Conservation (phyloP, 23 tunicate genomes). For the Oikopleura dioica region DNA sequence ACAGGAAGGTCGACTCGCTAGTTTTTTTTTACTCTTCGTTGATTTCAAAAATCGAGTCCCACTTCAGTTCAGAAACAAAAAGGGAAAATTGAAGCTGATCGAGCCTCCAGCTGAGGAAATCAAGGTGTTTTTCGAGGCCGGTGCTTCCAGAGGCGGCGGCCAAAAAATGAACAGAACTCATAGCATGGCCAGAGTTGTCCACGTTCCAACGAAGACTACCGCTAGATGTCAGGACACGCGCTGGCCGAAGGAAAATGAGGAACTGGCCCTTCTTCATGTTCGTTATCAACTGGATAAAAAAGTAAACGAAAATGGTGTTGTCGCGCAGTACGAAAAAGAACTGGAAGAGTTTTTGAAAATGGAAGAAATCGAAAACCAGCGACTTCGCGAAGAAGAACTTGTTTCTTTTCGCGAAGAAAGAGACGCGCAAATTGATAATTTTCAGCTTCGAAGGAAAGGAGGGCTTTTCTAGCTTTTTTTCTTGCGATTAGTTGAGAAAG, state of each 20-base stretch:
- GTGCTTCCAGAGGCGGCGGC: neutral
- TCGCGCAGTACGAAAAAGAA: no score
- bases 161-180: neutral
- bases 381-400: no score
- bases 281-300: neutral
- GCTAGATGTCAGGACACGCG: neutral
- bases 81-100: neutral
- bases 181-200: neutral
- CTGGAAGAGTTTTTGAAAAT: no score
- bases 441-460: no score
- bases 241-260: neutral
- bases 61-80: neutral
- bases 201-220: neutral
- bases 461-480: no score
- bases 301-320: neutral
- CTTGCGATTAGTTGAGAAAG: no score
- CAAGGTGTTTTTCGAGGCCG: neutral
- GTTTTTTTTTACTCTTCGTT: no score
- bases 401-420: no score
- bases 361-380: no score
- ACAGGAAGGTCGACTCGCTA: no score
- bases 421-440: no score
- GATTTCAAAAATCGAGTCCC: no score
- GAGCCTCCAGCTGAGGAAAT: neutral
- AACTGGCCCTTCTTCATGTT: neutral